Evolutionary conservation across 2,888 invertebrate genomes (phyloP).

Genomic region (Drosophila meridiana): DNA sequence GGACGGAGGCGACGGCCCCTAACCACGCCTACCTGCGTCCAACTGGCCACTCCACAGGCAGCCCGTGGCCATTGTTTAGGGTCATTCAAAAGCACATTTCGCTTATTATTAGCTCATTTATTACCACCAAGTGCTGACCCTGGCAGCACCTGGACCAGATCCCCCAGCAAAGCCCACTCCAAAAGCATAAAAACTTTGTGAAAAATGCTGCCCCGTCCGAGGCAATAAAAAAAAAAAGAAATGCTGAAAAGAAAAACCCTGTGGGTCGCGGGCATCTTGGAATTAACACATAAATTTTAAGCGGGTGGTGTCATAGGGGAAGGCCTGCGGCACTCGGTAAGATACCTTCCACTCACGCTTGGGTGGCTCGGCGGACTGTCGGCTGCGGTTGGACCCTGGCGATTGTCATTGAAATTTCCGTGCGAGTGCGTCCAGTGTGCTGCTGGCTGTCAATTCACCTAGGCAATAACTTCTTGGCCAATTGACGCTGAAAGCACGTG

Average conservation of each 20-base stretch:
- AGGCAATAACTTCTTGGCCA: conserved; percentile 73
- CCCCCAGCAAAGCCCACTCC: conserved; percentile 19
- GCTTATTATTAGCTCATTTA: conserved; percentile 84
- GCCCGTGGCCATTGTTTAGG: conserved; percentile 55
- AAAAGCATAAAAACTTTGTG: conserved; percentile 49
- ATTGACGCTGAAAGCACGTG: conserved; percentile 82
- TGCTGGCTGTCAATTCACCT: conserved; percentile 49
- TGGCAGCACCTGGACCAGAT: conserved; percentile 65
- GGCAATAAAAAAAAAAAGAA: conserved; percentile 61
- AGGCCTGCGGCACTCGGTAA: conserved; percentile 47
- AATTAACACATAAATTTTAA: conserved; percentile 85
- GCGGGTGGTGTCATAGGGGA: conserved; percentile 50
- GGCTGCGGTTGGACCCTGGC: conserved; percentile 31
- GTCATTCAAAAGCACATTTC: conserved; percentile 83
- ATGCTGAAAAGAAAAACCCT: conserved; percentile 53
- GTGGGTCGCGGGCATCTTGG: conserved; percentile 69
- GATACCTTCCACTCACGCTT: conserved; percentile 64
- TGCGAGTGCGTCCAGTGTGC: conserved; percentile 80
- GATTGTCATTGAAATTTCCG: conserved; percentile 81
- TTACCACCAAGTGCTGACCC: conserved; percentile 75
- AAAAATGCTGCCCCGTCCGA: conserved; percentile 60
- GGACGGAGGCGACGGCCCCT: conserved; percentile 1
- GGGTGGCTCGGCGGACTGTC: conserved; percentile 43
- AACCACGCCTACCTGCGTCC: background rate
- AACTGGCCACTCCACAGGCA: background rate